phyloP scores from a whole-genome alignment of 2,797 vertebrate species.

The Urosaurus nigricauda region DNA sequence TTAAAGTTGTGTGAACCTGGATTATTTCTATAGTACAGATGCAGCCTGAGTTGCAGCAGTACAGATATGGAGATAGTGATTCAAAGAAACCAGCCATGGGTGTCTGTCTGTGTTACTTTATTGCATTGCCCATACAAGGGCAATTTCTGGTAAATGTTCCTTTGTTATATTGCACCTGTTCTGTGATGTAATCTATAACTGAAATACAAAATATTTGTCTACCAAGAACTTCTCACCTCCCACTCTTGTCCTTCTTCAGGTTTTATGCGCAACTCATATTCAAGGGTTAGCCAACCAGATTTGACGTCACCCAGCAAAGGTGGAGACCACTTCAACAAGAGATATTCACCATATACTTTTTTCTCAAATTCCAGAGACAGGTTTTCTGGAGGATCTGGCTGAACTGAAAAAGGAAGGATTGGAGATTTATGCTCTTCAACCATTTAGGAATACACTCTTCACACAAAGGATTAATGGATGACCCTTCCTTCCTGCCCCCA shows the following conservation, averaged over 20 bases:
- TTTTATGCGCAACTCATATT: constrained; percentile 90
- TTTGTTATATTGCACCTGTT: background rate
- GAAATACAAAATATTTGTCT: background rate
- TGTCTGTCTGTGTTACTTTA: too few species aligned
- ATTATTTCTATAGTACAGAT: too few species aligned
- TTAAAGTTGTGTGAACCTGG: too few species aligned
- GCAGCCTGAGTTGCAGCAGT: too few species aligned
- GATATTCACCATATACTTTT: constrained; percentile 81
- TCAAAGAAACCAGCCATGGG: too few species aligned
- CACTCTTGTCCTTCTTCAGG: constrained; percentile 84
- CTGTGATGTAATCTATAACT: background rate
- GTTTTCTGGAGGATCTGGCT: constrained; percentile 91
- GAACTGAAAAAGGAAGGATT: constrained; percentile 82
- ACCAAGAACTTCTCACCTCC: constrained; percentile 83
- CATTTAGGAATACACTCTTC: too few species aligned
- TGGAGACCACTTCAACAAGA: constrained; percentile 88
- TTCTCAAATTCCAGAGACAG: constrained; percentile 80
- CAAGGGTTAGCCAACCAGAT: constrained; percentile 93
- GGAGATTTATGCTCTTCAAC: background rate
- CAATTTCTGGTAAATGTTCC: background rate
- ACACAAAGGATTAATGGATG: background rate
- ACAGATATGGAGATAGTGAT: too few species aligned
- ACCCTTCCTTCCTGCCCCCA: too few species aligned
- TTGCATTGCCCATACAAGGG: background rate
- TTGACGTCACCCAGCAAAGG: constrained; percentile 87